Base-by-base conservation (phyloP, 2,888 invertebrate genomes). In the Melanophora roralis region DNA sequence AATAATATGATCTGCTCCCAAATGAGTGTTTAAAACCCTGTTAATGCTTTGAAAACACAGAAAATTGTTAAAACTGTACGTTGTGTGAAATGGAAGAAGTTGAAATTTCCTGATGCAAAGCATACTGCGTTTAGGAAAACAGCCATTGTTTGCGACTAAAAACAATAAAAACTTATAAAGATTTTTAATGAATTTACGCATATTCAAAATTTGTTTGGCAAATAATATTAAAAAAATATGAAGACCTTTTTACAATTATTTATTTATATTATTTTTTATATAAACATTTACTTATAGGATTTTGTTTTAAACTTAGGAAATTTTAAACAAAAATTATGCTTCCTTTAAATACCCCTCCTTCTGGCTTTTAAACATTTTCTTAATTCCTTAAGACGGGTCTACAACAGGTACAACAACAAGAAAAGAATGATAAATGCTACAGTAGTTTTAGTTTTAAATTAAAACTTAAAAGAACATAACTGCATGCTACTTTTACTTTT, bases 321-420 rank as follows among this genome's bases (percentile, higher is more conserved):
- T 64, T 76, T 55, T 57, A 55, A 72, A 73, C 51, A 45, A 79
- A 73, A 84, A 72, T 82, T 83, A 79, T 85, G 85, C 83, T 82
- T 83, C 77, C 78, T 83, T 36, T 82, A 82, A 74, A 82, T 62
- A 55, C 77, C 78, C 78, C 67, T 78, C 67, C 38, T 76, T 76
- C 27, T 43, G 72, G 57, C 60, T 60, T 67, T 34, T 74, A 65
- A 57, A 32, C 38, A 16, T 65, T 21, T 71, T 67, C 55, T 74
- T 12, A 47, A 57, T 69, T 16, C 69, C 72, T 69, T 75, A 85
- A 86, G 87, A 87, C 87, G 88, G 88, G 80, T 76, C 85, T 88
- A 87, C 86, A 88, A 87, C 88, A 88, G 87, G 87, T 88, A 88
- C 88, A 88, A 88, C 88, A 88, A 87, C 87, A 82, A 83, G 78